Conservation (phyloP, 2,888 invertebrate genomes). For the Chrysolina oricalcia region DNA sequence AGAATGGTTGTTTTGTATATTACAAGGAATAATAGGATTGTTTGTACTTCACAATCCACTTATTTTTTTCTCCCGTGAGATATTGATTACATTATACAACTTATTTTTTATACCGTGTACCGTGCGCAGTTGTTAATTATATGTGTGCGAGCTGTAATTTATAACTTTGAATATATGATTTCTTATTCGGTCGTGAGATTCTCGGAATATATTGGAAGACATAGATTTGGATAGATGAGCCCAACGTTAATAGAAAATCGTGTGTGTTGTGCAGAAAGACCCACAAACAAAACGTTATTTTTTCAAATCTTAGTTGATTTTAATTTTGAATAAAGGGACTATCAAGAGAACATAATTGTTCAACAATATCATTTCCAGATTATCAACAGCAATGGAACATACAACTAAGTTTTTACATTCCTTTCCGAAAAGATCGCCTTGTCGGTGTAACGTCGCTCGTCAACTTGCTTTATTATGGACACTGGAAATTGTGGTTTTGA, state of each 20-base stretch:
- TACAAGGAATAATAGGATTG: not conserved
- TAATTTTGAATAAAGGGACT: too few relatives aligned
- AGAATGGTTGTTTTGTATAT: slow-evolving; percentile 3
- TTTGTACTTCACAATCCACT: slow-evolving; percentile 16
- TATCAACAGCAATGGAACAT: too few relatives aligned
- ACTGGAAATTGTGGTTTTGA: too few relatives aligned
- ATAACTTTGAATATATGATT: slow-evolving; percentile 6
- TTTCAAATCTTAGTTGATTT: too few relatives aligned
- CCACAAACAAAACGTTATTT: not conserved
- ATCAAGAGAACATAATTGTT: too few relatives aligned
- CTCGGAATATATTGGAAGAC: not conserved
- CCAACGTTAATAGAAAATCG: not conserved
- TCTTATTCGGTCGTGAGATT: slow-evolving; percentile 9
- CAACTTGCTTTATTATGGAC: too few relatives aligned
- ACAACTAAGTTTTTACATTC: too few relatives aligned
- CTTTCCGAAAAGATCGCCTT: too few relatives aligned
- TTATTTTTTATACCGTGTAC: slow-evolving; percentile 8
- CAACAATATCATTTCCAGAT: too few relatives aligned
- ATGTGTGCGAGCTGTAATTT: slow-evolving; percentile 42
- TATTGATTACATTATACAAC: slow-evolving; percentile 20
- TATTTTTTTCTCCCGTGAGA: slow-evolving; percentile 11
- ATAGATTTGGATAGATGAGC: not conserved
- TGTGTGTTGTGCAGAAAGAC: not conserved
- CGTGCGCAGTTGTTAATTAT: slow-evolving; percentile 41
- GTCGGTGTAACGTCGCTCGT: too few relatives aligned